Evolutionary conservation across 1,140 invertebrate species (phyloP), one percentile per base, ranked within the genome.

Genomic region (Potamilus streckersoni): DNA sequence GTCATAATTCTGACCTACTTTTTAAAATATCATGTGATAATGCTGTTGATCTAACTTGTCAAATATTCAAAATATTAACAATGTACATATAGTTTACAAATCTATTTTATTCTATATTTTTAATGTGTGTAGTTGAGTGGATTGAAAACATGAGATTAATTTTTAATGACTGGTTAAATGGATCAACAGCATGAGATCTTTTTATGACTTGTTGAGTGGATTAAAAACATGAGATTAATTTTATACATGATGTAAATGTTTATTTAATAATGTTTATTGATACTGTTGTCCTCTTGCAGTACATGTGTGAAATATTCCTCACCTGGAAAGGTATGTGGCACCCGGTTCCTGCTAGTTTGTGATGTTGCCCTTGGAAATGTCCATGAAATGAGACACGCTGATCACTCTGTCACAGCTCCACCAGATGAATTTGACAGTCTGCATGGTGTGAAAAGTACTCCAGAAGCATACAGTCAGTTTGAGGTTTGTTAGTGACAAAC

Each of bases 361-460:
- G 84, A 90, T 68, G 89, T 90, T 19, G 85, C 87, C 20, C 74
- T 90, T 17, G 89, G 89, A 56, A 73, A 82, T 5, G 78, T 72
- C 59, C 79, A 69, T 64, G 78, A 85, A n/a, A 77, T 72, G n/a
- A 79, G 60, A 16, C 76, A 73, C n/a, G 59, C 76, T 27, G 66
- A 85, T 61, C 59, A 67, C 8, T 72, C 71, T 17, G 77, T 89
- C 23, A 84, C 38, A 38, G 63, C 67, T 27, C 79, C 88, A 63
- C 89, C 89, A 61, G 73, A 80, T 60, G 88, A 87, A 6, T 90
- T 85, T 79, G 64, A 90, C 74, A 89, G 88, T 69, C 81, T 84
- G 38, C 85, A 85, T 81, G 88, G 88, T 61, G 84, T 89, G 27
- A 84, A 80, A 61, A 70, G 57, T 38, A 74, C 74, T 57, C n/a